Base-by-base conservation (phyloP, 2,888 invertebrate genomes). In the Elgonia sp. region DNA sequence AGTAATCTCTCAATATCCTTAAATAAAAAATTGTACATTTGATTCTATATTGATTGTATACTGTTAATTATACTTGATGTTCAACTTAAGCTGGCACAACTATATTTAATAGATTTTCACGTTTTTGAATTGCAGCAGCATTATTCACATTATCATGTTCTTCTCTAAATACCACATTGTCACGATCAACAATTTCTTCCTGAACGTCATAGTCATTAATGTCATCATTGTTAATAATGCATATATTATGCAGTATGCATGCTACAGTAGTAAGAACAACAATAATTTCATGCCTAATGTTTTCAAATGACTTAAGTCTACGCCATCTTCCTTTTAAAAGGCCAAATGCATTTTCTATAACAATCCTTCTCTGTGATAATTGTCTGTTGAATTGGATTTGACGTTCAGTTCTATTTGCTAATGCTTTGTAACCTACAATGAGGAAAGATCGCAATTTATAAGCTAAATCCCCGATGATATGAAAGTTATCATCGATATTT, bases 391-490 rank as follows among this genome's bases (percentile, higher is more conserved):
- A 83, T 3, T 73, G 4, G 5, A 39, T 62, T 55, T 83, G 82
- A 18, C 50, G 46, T 50, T 62, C 46, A 9, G 79, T 82, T 46
- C 6, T 20, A 55, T 86, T 81, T 42, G 72, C 69, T 46, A 42
- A 63, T 50, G 21, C 21, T 50, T 76, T 76, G n/a, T 8, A 63
- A 1, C 76, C 76, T n/a, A 76, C 76, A 46, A 76, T 46, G 6
- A 76, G 18, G 29, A 46, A 76, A n/a, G 76, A 29, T 60, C 69
- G 46, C n/a, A 84, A 72, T 50, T 53, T 62, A 62, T 84, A 82
- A 12, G 83, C 79, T 29, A 72, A 84, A 79, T 84, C 87, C 3
- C 87, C 87, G 20, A 84, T 50, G 21, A 87, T 73, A 42, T 87
- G 80, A 37, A 8, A 60, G 50, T 69, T 65, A 6, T 69, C 37